phyloP scores from a whole-genome alignment of 2,888 invertebrate genomes.

The Acronicta aceris region DNA sequence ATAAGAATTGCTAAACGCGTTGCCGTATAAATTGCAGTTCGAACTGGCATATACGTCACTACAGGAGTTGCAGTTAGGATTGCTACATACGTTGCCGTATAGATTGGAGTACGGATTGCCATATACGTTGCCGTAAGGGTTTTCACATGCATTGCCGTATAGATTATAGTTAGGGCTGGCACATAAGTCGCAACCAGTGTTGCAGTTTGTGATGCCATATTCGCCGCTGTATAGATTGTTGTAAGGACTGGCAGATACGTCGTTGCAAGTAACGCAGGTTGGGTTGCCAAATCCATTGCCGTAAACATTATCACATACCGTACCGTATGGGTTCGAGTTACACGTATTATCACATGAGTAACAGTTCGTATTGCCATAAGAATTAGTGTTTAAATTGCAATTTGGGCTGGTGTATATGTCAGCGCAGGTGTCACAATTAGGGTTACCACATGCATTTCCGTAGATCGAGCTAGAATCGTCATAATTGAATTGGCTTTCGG shows the following conservation, averaged over 20 bases:
- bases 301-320: background rate
- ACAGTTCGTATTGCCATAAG: background rate
- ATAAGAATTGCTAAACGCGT: background rate
- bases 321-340: background rate
- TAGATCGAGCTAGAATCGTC: too few relatives aligned
- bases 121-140: background rate
- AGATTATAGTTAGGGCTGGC: background rate
- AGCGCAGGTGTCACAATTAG: background rate
- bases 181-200: constrained; percentile 1
- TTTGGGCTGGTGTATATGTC: background rate
- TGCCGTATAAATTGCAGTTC: background rate
- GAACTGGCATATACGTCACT: background rate
- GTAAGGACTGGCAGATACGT: background rate
- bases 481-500: too few relatives aligned
- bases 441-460: too few relatives aligned
- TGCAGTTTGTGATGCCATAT: background rate
- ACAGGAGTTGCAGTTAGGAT: background rate
- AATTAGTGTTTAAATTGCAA: background rate
- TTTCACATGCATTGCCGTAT: constrained; percentile 6
- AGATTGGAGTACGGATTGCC: background rate
- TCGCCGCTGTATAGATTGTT: background rate
- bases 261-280: background rate
- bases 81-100: constrained; percentile 1
- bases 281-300: background rate
- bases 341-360: background rate